Evolutionary conservation across 1,140 invertebrate species (phyloP).

Genomic region (Bombus pascuorum): DNA sequence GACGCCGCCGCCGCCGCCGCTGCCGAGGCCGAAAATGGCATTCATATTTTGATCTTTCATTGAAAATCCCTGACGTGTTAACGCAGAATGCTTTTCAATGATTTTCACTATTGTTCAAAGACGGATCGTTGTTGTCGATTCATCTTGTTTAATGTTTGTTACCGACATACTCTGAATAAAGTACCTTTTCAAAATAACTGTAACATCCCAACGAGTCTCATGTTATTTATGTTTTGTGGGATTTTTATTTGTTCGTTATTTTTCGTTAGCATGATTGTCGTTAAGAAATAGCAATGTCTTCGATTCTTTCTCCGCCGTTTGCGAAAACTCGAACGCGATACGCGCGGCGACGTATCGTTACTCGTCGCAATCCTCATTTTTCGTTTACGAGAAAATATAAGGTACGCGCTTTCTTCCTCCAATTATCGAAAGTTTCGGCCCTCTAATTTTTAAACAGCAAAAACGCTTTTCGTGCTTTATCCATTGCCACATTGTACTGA

Average conservation of each 20-base stretch:
- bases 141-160: slow-evolving; percentile 5
- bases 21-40: background rate
- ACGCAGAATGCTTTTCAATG: background rate
- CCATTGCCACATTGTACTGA: background rate
- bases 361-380: background rate
- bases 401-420: background rate
- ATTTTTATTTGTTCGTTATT: background rate
- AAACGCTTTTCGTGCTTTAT: background rate
- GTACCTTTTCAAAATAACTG: background rate
- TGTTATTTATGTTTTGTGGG: background rate
- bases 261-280: slow-evolving; percentile 15
- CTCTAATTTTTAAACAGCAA: background rate
- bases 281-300: background rate
- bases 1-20: background rate
- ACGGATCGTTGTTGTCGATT: background rate
- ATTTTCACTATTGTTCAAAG: background rate
- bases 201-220: background rate
- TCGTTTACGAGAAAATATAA: background rate
- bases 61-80: background rate
- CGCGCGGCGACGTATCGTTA: background rate
- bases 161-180: slow-evolving; percentile 31
- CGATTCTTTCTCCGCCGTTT: background rate
- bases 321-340: background rate
- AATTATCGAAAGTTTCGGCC: background rate
- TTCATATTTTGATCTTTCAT: background rate